Conservation (phyloP, 2,888 invertebrate genomes). For the Diplazon laetatorius region DNA sequence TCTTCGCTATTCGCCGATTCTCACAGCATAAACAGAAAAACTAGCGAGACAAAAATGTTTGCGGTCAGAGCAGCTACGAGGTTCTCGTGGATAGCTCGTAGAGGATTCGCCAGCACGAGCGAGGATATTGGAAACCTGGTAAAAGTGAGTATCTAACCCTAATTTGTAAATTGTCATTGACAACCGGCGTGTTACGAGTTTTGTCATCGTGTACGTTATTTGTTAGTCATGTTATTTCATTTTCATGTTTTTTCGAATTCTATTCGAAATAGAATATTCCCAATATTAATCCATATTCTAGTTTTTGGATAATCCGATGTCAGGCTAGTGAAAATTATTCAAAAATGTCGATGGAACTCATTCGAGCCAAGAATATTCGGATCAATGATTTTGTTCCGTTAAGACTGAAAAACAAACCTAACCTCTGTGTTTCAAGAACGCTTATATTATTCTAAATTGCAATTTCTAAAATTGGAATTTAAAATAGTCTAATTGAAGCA, state of each 20-base stretch:
- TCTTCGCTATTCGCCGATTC: background rate
- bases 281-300: background rate
- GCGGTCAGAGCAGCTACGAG: slow-evolving; percentile 54
- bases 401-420: too few relatives aligned
- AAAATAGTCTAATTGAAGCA: too few relatives aligned
- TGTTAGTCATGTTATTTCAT: too few relatives aligned
- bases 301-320: too few relatives aligned
- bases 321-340: too few relatives aligned
- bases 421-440: too few relatives aligned
- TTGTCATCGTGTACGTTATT: too few relatives aligned
- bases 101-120: slow-evolving; percentile 67
- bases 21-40: background rate
- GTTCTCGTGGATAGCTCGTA: slow-evolving; percentile 60
- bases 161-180: background rate
- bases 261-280: background rate
- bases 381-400: too few relatives aligned
- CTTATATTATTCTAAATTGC: too few relatives aligned
- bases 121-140: slow-evolving; percentile 74
- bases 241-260: background rate
- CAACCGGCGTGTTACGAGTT: slow-evolving; percentile 5
- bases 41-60: slow-evolving; percentile 65
- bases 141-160: slow-evolving; percentile 69
- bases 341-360: too few relatives aligned
- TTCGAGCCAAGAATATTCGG: too few relatives aligned
- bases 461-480: too few relatives aligned